Base-by-base conservation (phyloP, 2,113 vertebrate species). In the Haemorhous mexicanus region DNA sequence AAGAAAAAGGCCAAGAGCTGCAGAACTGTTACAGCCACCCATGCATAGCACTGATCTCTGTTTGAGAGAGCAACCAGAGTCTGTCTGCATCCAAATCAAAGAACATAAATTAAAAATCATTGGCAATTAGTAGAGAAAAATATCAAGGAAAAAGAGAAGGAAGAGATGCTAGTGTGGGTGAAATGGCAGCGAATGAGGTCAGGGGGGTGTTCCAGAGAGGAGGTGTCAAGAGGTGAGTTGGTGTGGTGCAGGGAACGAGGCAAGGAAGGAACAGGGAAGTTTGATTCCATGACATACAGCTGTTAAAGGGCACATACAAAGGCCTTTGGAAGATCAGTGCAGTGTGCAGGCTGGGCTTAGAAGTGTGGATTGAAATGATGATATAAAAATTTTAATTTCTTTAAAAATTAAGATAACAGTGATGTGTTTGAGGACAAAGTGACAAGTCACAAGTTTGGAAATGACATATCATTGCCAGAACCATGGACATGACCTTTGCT, bases 401-500 rank as follows among this genome's bases (percentile, higher is more conserved):
- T 92, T 81, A 55, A 79, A 89, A 72, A 49, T 13, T 8, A 70
- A 62, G 44, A 27, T 66, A 28, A 28, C 67, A 44, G 22, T 80
- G 49, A 12, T 49, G 24, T 76, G 33, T 83, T 83, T 64, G 58
- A 80, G 50, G 72, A 49, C 41, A 46, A 64, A 69, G 41, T 52
- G 63, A 64, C 39, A 83, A 69, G 50, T 83, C 50, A 18, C 28
- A 52, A 72, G 56, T 88, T 78, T 85, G 59, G 37, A 69, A 83
- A 64, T 33, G 24, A 49, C 28, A 61, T 1, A 33, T 61, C 30
- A 43, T 53, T 93, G 33, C 67, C 53, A 84, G 41, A 88, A 28
- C 24, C n/a, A 2, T 73, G 85, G 78, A 49, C 6, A 0, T 39
- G 63, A 73, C 37, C 41, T 68, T 88, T 0, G 0, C 55, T 89